Evolutionary conservation across 2,888 invertebrate genomes (phyloP).

Genomic region (Coelopa pilipes): DNA sequence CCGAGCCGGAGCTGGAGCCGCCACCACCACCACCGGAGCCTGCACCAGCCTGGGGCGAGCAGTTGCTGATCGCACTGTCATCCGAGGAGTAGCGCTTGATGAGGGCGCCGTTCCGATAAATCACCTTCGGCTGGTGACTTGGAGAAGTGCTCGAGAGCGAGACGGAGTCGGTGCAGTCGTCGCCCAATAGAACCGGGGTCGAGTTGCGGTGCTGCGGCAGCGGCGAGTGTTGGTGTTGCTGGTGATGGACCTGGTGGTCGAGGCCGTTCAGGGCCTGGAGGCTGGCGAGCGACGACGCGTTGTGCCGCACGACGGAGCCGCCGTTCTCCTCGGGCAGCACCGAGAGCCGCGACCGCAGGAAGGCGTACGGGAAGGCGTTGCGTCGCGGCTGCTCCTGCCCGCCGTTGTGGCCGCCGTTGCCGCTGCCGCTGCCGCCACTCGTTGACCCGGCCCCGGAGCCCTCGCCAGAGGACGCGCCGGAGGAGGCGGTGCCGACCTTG

Average conservation of each 20-base stretch:
- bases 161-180: slow-evolving; percentile 50
- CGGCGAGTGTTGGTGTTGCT: slow-evolving; percentile 48
- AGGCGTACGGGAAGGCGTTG: slow-evolving; percentile 81
- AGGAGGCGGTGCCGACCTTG: slow-evolving; percentile 69
- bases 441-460: too few species aligned
- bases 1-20: slow-evolving; percentile 38
- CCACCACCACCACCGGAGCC: slow-evolving; percentile 26
- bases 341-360: slow-evolving; percentile 79
- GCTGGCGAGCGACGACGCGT: slow-evolving; percentile 49
- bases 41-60: slow-evolving; percentile 62
- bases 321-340: slow-evolving; percentile 80
- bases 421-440: slow-evolving; percentile 29
- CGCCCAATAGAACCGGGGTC: slow-evolving; percentile 42
- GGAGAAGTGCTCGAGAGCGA: slow-evolving; percentile 56
- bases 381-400: slow-evolving; percentile 68
- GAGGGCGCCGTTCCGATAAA: slow-evolving; percentile 53
- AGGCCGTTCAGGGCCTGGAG: slow-evolving; percentile 44
- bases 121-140: slow-evolving; percentile 54
- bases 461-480: too few species aligned
- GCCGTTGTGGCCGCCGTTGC: slow-evolving; percentile 40
- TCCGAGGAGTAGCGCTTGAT: slow-evolving; percentile 60
- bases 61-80: slow-evolving; percentile 58
- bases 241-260: slow-evolving; percentile 29
- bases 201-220: slow-evolving; percentile 55
- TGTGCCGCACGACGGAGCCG: slow-evolving; percentile 68